These are phyloP conservation scores for Ennomos fuscantarius DNA, from an alignment of 2,888 invertebrate genomes.

Conservation along the genomic window DNA sequence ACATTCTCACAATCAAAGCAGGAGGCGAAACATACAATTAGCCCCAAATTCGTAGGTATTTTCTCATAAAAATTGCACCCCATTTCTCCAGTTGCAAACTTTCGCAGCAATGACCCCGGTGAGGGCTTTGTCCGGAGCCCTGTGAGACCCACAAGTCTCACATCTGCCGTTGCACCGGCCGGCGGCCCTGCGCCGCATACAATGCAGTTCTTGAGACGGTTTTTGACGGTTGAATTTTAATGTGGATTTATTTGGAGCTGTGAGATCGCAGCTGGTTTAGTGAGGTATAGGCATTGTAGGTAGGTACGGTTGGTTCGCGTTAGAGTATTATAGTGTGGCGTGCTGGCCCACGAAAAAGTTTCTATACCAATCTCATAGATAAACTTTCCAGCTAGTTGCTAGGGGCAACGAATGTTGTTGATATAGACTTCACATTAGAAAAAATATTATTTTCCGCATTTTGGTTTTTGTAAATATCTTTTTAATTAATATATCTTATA, in stretches of 20 bases:
- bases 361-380: no score
- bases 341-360: no score
- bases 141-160: constrained; percentile 46
- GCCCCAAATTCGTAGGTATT: constrained; percentile 23
- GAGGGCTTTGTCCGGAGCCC: constrained; percentile 22
- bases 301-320: no score
- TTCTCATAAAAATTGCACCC: constrained; percentile 27
- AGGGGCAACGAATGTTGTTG: no score
- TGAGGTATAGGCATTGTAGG: no score
- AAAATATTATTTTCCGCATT: no score
- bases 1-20: constrained; percentile 7
- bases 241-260: constrained; percentile 45
- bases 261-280: constrained; percentile 33
- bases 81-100: constrained; percentile 11
- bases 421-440: no score
- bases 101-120: constrained; percentile 48
- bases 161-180: constrained; percentile 70
- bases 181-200: constrained; percentile 40
- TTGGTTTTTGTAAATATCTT: no score
- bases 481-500: no score
- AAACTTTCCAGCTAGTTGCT: no score
- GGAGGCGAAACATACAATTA: not conserved
- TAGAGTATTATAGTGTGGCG: no score
- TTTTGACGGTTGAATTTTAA: constrained; percentile 58
- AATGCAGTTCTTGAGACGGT: constrained; percentile 55